phyloP scores from a whole-genome alignment of 2,797 vertebrate genomes.

The Helostoma temminkii region DNA sequence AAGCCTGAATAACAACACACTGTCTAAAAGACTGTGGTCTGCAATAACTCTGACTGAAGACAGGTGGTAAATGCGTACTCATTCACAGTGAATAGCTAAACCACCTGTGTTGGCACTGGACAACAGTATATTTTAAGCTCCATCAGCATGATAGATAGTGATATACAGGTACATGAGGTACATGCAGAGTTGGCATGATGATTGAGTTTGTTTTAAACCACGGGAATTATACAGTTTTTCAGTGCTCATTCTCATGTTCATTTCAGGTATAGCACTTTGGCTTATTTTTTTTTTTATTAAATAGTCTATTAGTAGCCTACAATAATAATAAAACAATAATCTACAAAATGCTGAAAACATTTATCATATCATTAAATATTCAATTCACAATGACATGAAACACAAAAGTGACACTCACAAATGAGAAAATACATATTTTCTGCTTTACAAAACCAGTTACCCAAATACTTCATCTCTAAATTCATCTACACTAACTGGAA shows the following conservation, averaged over 20 bases:
- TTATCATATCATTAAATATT: too few relatives aligned
- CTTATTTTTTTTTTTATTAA: too few relatives aligned
- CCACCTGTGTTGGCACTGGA: conserved; percentile 32
- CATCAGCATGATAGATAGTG: background rate
- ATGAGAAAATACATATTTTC: too few relatives aligned
- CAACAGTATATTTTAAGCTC: background rate
- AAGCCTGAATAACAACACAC: conserved; percentile 25
- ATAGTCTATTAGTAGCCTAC: too few relatives aligned
- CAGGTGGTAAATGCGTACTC: conserved; percentile 34
- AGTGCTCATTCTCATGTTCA: background rate
- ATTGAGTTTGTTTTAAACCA: background rate
- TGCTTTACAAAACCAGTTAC: too few relatives aligned
- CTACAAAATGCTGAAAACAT: too few relatives aligned
- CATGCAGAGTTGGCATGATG: conserved; percentile 2
- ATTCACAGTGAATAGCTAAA: conserved; percentile 27
- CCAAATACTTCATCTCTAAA: too few relatives aligned
- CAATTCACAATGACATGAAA: too few relatives aligned
- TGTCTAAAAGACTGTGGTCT: conserved; percentile 8
- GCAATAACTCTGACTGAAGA: conserved; percentile 42
- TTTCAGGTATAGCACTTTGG: too few relatives aligned
- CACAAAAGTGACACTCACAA: background rate
- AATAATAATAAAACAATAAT: too few relatives aligned
- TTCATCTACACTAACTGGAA: too few relatives aligned
- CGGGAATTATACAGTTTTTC: background rate
- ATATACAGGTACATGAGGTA: background rate